These are phyloP conservation scores for Sinonovacula constricta DNA, from an alignment of 1,140 invertebrate genomes.

Conservation along the genomic window DNA sequence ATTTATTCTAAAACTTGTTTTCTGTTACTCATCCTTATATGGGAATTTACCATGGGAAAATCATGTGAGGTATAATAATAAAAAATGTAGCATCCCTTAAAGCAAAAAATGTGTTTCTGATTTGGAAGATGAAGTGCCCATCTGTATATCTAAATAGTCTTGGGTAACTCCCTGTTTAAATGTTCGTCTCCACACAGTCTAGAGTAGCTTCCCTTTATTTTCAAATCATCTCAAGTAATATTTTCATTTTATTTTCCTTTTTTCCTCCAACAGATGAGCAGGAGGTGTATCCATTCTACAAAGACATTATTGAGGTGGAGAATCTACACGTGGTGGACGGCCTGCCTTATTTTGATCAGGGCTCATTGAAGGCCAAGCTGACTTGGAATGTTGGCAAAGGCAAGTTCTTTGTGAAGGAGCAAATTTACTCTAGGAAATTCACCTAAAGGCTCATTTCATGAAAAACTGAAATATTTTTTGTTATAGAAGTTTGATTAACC, in stretches of 20 bases:
- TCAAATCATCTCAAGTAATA: neutral
- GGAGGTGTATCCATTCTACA: slow-evolving; percentile 13
- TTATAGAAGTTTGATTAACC: too few species aligned
- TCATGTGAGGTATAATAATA: too few species aligned
- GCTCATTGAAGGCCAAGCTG: slow-evolving; percentile 28
- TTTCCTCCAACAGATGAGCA: neutral
- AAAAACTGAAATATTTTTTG: too few species aligned
- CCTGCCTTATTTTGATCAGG: slow-evolving; percentile 41
- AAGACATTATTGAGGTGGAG: slow-evolving; percentile 24
- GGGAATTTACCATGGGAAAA: too few species aligned
- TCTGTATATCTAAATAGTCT: too few species aligned
- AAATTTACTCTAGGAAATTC: too few species aligned
- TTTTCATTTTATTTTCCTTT: neutral
- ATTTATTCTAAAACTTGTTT: too few species aligned
- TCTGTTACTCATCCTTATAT: too few species aligned
- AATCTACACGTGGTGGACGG: slow-evolving; percentile 7
- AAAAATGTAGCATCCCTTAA: too few species aligned
- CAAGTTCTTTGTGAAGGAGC: neutral
- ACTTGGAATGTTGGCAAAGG: slow-evolving; percentile 30
- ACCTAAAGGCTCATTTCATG: too few species aligned
- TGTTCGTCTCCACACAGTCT: neutral
- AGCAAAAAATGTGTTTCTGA: too few species aligned
- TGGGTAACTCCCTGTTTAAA: neutral
- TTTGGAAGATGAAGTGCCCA: too few species aligned
- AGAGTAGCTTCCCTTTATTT: neutral